Percentiles rank a stretch among this genome's conserved stretches.
These are phyloP conservation scores for Nothobranchius furzeri DNA, from an alignment of 2,113 vertebrate genomes.

Conservation along the genomic window DNA sequence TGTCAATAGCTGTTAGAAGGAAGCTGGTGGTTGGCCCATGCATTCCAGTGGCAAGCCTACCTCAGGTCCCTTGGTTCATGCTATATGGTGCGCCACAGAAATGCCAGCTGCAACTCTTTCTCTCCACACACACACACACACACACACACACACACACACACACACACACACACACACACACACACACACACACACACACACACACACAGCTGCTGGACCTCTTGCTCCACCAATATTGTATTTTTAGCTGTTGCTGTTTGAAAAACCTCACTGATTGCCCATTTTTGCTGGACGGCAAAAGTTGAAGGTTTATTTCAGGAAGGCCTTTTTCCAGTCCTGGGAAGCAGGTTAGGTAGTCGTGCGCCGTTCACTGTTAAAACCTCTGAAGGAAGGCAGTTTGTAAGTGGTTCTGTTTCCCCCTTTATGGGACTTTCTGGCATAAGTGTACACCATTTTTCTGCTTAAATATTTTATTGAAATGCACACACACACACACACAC, in stretches of 20 bases:
- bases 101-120: constrained; percentile 56
- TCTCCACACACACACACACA: constrained; percentile 20
- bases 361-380: constrained; percentile 55
- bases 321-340: constrained; percentile 58
- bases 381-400: constrained; percentile 14
- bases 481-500: too few species aligned
- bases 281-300: constrained; percentile 69
- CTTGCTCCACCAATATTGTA: constrained; percentile 69
- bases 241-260: constrained; percentile 78
- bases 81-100: constrained; percentile 66
- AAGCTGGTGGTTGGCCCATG: constrained; percentile 72
- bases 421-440: constrained; percentile 48
- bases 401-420: background rate
- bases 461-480: constrained; percentile 40
- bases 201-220: constrained; percentile 60
- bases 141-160: constrained; percentile 31
- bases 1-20: constrained; percentile 72
- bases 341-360: constrained; percentile 69
- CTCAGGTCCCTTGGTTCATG: constrained; percentile 64
- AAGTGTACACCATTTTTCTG: constrained; percentile 55
- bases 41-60: constrained; percentile 74
- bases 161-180: constrained; percentile 31
- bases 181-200: constrained; percentile 15
- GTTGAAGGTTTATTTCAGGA: constrained; percentile 77
- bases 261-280: constrained; percentile 67